Evolutionary conservation across 2,888 invertebrate genomes (phyloP).

Genomic region (Amphipoea lucens): DNA sequence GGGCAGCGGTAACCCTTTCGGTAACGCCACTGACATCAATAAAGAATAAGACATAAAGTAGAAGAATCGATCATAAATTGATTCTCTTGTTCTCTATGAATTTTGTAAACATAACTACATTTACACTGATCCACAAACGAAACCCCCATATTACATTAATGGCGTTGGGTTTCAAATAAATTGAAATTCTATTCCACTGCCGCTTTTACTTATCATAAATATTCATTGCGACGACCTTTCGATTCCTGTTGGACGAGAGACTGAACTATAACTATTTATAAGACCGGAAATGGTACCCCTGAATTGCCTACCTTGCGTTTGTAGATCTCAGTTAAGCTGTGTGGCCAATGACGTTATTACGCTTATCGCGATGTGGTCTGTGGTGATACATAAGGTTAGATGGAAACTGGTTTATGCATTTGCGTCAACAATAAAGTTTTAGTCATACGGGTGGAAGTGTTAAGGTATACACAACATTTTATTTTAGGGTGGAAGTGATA

Average conservation of each 20-base stretch:
- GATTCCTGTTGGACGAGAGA: background rate
- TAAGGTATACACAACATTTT: background rate
- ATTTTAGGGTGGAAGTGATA: background rate
- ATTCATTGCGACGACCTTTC: slow-evolving; percentile 5
- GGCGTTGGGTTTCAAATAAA: background rate
- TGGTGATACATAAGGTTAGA: slow-evolving; percentile 8
- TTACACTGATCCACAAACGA: background rate
- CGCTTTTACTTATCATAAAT: slow-evolving; percentile 8
- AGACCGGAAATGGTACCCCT: background rate
- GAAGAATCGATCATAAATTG: background rate
- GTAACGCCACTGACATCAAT: background rate
- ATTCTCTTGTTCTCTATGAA: background rate
- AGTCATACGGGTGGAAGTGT: background rate
- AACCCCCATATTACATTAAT: background rate
- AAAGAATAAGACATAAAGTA: background rate
- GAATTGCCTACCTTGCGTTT: slow-evolving; percentile 16
- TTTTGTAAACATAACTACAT: background rate
- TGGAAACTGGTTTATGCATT: slow-evolving; percentile 4
- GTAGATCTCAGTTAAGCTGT: slow-evolving; percentile 22
- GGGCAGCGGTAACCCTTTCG: too few species aligned
- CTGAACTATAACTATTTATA: slow-evolving; percentile 6
- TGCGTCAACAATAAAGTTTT: slow-evolving; percentile 2
- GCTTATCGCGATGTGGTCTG: slow-evolving; percentile 21
- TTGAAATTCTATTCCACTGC: background rate
- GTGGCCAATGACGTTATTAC: slow-evolving; percentile 43